Evolutionary conservation across 2,113 vertebrate species (phyloP), one percentile per base, ranked within the genome.

Genomic region (Oryzias celebensis): DNA sequence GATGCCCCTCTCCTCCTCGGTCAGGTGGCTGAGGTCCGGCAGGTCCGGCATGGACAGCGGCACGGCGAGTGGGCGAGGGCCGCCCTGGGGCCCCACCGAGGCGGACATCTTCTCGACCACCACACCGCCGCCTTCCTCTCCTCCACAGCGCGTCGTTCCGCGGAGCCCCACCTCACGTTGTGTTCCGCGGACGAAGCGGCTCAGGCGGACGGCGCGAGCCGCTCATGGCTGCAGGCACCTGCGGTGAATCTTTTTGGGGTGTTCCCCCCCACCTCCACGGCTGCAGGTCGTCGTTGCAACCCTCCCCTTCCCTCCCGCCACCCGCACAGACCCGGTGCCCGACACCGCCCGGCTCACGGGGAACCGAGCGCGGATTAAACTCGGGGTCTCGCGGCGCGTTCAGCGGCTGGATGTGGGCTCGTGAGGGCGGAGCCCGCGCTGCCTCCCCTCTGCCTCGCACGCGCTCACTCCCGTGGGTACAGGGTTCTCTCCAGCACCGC

Each of bases 11-110:
- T 98, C 97, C 84, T 98, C 97, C 87, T 98, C 97, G 62, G 97
- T 98, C 89, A 98, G 94, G 90, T 98, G 97, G 92, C 96, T 98
- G 82, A 98, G 92, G 93, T 98, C 97, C 87, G 97, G 97, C 80
- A 97, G 90, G 87, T 96, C 95, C 85, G 92, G 93, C 95, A 97
- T 97, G 68, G 93, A 91, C 83, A 94, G 93, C 82, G 95, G 94
- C 92, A 83, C 95, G 81, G 94, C 90, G 89, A 94, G 94, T 91
- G 95, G 94, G 89, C 94, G 96, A 91, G 95, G 94, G 91, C 94
- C 94, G 89, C 94, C 87, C 72, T 90, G 94, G 93, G 95, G 94
- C 92, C 95, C 95, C 93, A 94, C 93, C 75, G 94, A 93, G 82
- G 92, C 91, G 90, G 96, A 95, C 95, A 98, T 96, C 69, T 91